Evolutionary conservation across 1,140 invertebrate species (phyloP).

Genomic region (Dryas iulia): DNA sequence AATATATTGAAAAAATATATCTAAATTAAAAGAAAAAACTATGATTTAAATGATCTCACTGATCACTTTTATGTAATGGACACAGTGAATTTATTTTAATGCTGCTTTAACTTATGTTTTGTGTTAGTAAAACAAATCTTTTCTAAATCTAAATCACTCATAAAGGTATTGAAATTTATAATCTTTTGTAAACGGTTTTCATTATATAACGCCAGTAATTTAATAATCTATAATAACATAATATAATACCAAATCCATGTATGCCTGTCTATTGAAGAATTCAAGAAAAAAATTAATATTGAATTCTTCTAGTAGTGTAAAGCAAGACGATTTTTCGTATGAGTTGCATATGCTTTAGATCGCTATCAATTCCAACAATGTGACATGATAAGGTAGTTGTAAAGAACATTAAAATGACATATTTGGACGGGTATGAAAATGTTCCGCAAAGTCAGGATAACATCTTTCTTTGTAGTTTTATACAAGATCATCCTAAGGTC

Average conservation of each 20-base stretch:
- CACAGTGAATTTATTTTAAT: too few species aligned
- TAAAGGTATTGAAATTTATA: too few species aligned
- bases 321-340: background rate
- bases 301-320: background rate
- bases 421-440: conserved; percentile 1
- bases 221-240: too few species aligned
- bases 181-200: too few species aligned
- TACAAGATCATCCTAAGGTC: background rate
- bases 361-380: background rate
- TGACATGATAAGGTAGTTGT: background rate
- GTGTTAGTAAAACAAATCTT: too few species aligned
- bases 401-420: background rate
- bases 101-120: too few species aligned
- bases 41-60: too few species aligned
- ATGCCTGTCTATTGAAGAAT: background rate
- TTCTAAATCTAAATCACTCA: too few species aligned
- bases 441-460: conserved; percentile 8
- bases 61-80: too few species aligned
- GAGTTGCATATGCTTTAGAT: background rate
- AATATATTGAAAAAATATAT: too few species aligned
- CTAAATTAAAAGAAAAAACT: too few species aligned
- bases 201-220: too few species aligned
- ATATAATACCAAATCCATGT: background rate
- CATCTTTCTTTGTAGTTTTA: conserved; percentile 4
- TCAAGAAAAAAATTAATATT: background rate